Evolutionary conservation across 2,797 vertebrate species (phyloP).

Genomic region (Microchirus variegatus): DNA sequence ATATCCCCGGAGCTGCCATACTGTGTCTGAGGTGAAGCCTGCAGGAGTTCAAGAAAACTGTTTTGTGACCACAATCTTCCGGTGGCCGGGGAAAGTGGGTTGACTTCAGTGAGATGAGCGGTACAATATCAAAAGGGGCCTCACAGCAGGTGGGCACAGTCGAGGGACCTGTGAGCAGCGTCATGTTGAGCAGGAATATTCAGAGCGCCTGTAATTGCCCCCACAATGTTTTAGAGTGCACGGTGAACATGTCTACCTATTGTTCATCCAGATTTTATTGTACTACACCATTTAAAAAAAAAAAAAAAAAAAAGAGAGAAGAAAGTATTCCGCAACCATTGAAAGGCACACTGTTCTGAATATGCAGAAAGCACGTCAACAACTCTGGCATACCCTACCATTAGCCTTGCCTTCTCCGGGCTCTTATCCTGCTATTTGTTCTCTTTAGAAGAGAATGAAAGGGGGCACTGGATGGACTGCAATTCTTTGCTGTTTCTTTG

Average conservation of each 20-base stretch:
- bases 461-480: slow-evolving; percentile 69
- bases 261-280: slow-evolving; percentile 66
- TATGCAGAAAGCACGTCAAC: slow-evolving; percentile 77
- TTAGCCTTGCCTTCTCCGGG: slow-evolving; percentile 72
- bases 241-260: slow-evolving; percentile 60
- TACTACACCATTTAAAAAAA: slow-evolving; percentile 36
- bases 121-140: slow-evolving; percentile 41
- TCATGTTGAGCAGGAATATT: slow-evolving; percentile 60
- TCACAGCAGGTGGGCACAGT: slow-evolving; percentile 34
- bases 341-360: slow-evolving; percentile 66
- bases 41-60: slow-evolving; percentile 39
- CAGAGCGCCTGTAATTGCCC: slow-evolving; percentile 56
- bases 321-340: slow-evolving; percentile 52
- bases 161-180: slow-evolving; percentile 44
- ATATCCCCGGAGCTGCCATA: slow-evolving; percentile 6
- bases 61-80: slow-evolving; percentile 29
- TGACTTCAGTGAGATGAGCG: slow-evolving; percentile 61
- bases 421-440: slow-evolving; percentile 80
- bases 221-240: slow-evolving; percentile 52
- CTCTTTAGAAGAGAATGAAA: slow-evolving; percentile 69
- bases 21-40: slow-evolving; percentile 33
- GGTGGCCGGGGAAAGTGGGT: slow-evolving; percentile 51
- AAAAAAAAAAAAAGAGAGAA: slow-evolving; percentile 33
- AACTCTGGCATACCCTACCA: slow-evolving; percentile 77
- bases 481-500: slow-evolving; percentile 79